These are phyloP conservation scores for Zaprionus africanus DNA, from an alignment of 1,140 invertebrate genomes.

Conservation along the genomic window DNA sequence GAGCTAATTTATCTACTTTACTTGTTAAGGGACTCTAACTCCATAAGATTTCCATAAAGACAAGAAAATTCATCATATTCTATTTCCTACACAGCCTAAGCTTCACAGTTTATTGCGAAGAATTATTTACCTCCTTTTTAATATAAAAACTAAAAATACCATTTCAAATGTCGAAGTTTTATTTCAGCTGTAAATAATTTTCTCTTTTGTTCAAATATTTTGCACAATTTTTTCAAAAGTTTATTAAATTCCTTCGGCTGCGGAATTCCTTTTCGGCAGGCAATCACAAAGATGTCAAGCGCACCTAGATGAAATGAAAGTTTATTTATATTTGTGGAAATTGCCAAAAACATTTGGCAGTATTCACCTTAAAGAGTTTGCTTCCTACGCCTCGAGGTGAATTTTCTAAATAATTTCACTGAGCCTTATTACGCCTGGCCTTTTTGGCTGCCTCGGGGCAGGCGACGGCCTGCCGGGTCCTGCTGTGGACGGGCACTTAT, in stretches of 20 bases:
- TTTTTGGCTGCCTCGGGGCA: slow-evolving; percentile 36
- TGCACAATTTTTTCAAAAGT: not conserved
- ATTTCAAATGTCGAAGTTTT: no score
- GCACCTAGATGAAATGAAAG: not conserved
- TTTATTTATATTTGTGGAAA: slow-evolving; percentile 20
- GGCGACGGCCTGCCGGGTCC: slow-evolving; percentile 27
- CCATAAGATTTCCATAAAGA: not conserved
- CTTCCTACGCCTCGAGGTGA: slow-evolving; percentile 15
- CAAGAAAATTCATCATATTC: not conserved
- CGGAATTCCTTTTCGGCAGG: not conserved
- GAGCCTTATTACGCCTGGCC: slow-evolving; percentile 64
- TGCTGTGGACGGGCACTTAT: slow-evolving; percentile 4
- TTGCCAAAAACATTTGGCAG: not conserved
- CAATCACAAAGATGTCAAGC: slow-evolving; percentile 4
- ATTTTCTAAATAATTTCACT: slow-evolving; percentile 77
- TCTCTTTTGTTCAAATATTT: no score
- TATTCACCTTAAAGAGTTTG: slow-evolving; percentile 2
- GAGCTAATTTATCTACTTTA: not conserved
- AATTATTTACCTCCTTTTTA: not conserved
- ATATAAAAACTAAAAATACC: not conserved
- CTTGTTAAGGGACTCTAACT: not conserved
- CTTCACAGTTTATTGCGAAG: no score
- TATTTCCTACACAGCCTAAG: no score
- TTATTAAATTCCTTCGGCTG: not conserved
- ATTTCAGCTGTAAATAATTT: no score